Conservation (phyloP, 2,113 vertebrate genomes). For the Pantherophis guttatus region DNA sequence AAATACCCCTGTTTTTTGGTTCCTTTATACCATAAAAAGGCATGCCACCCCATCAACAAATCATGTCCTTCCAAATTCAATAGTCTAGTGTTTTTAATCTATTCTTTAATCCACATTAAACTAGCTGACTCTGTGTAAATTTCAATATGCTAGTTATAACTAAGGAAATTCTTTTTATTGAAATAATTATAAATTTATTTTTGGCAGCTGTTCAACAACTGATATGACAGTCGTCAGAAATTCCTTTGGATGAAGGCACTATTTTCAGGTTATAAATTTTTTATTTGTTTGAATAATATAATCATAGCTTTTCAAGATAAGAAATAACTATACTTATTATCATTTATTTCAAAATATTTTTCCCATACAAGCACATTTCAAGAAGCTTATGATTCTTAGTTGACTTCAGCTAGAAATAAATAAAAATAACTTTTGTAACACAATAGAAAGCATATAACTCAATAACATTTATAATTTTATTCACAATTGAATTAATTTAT, state of each 20-base stretch:
- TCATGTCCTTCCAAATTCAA: too few relatives aligned
- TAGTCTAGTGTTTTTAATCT: too few relatives aligned
- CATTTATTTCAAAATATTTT: constrained; percentile 33
- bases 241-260: neutral
- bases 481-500: constrained; percentile 24
- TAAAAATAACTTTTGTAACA: constrained; percentile 39
- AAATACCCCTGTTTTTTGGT: too few relatives aligned
- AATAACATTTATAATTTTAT: neutral
- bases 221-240: neutral
- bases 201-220: neutral
- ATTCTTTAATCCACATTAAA: too few relatives aligned
- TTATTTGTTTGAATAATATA: neutral
- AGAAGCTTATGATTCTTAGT: constrained; percentile 44
- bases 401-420: constrained; percentile 46
- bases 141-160: neutral
- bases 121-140: neutral
- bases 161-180: neutral
- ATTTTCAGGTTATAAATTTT: neutral
- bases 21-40: too few relatives aligned
- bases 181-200: neutral
- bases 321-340: constrained; percentile 13
- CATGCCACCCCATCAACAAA: too few relatives aligned
- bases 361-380: constrained; percentile 38
- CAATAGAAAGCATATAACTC: constrained; percentile 12
- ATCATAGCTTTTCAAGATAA: neutral